Evolutionary conservation across 2,113 vertebrate species (phyloP).

Genomic region (Octodon degus): DNA sequence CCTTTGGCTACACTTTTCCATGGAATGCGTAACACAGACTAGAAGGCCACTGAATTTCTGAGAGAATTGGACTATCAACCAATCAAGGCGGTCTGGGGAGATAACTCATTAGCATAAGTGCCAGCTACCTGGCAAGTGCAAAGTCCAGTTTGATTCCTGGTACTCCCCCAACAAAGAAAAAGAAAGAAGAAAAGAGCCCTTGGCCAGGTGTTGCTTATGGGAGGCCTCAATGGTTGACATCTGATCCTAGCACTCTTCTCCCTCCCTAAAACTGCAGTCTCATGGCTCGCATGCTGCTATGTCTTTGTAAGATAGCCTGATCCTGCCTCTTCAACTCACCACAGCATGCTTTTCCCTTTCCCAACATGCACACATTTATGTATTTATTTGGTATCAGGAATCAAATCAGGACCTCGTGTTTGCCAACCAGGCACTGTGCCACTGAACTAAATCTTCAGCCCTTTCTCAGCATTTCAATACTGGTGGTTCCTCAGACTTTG

Average conservation of each 20-base stretch:
- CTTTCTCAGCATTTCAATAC: neutral
- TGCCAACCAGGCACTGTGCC: too few species aligned
- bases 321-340: neutral
- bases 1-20: neutral
- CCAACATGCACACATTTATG: too few species aligned
- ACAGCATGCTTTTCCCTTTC: neutral
- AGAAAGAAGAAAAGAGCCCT: neutral
- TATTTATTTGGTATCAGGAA: too few species aligned
- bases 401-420: too few species aligned
- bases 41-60: neutral
- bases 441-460: too few species aligned
- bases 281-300: neutral
- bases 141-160: too few species aligned
- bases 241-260: neutral
- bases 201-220: neutral
- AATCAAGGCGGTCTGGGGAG: neutral
- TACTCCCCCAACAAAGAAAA: too few species aligned
- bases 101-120: too few species aligned
- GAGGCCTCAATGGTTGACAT: neutral
- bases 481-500: neutral
- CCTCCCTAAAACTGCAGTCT: neutral
- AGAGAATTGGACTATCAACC: neutral
- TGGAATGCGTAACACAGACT: conserved; percentile 18
- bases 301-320: neutral
- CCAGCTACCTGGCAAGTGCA: too few species aligned